Percentiles rank a stretch among this genome's conserved stretches.
Conservation (phyloP, 2,797 vertebrate species). For the Smutsia gigantea region DNA sequence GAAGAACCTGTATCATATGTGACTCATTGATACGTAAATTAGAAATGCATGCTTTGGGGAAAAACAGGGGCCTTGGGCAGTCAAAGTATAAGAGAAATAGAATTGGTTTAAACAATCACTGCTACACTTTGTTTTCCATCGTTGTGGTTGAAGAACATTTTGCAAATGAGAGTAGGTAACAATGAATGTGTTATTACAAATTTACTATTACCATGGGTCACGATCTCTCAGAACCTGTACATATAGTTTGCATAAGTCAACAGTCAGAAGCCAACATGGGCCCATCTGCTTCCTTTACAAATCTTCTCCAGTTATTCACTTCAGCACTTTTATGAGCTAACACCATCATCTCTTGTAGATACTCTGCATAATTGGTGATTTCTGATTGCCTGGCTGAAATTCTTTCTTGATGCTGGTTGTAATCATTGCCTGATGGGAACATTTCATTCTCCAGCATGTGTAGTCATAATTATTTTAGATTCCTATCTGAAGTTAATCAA, state of each 20-base stretch:
- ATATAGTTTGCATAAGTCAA: conserved; percentile 40
- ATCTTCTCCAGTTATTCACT: conserved; percentile 40
- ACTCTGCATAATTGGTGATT: conserved; percentile 60
- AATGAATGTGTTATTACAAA: neutral
- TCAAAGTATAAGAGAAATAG: neutral
- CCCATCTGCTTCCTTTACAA: conserved; percentile 60
- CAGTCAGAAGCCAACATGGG: neutral
- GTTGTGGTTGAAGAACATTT: neutral
- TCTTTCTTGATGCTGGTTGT: conserved; percentile 27
- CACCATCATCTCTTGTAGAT: conserved; percentile 46
- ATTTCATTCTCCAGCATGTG: conserved; percentile 56
- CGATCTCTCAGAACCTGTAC: conserved; percentile 37
- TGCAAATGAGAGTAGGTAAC: neutral
- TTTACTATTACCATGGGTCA: neutral
- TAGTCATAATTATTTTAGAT: conserved; percentile 70
- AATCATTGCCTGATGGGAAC: conserved; percentile 69
- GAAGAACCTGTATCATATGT: neutral
- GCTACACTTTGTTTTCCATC: neutral
- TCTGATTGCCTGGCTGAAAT: conserved; percentile 67
- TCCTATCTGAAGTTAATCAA: conserved; percentile 73
- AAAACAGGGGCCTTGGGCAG: neutral
- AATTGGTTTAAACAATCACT: neutral
- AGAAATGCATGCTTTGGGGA: neutral
- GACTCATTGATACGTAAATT: neutral
- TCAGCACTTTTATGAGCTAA: conserved; percentile 52